phyloP scores from a whole-genome alignment of 2,797 vertebrate species.

The Diplodus puntazzo region DNA sequence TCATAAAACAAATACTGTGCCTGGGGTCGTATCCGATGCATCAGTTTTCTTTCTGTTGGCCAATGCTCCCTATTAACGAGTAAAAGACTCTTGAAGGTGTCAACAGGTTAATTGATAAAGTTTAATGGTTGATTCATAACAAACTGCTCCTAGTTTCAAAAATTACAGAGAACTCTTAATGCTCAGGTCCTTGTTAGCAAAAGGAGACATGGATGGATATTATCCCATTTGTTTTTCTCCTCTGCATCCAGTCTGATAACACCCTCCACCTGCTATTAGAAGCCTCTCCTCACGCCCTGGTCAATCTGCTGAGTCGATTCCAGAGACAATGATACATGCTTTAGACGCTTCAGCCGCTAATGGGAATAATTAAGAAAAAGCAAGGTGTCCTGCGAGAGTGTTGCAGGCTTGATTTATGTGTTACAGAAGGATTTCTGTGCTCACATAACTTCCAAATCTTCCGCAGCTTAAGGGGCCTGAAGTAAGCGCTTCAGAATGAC shows the following conservation, averaged over 20 bases:
- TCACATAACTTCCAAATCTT: constrained; percentile 52
- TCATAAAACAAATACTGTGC: constrained; percentile 42
- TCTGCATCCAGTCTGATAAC: constrained; percentile 27
- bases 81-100: constrained; percentile 18
- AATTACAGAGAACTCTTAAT: constrained; percentile 21
- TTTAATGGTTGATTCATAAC: constrained; percentile 38
- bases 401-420: constrained; percentile 74
- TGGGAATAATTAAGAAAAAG: constrained; percentile 83
- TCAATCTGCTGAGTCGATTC: constrained; percentile 74
- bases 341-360: constrained; percentile 58
- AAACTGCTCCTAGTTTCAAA: constrained; percentile 39
- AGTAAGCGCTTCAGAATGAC: constrained; percentile 58
- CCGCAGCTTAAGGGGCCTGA: constrained; percentile 28
- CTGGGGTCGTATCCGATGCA: constrained; percentile 13
- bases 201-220: constrained; percentile 31
- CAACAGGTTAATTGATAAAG: constrained; percentile 41
- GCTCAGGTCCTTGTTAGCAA: constrained; percentile 18
- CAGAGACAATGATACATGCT: constrained; percentile 81
- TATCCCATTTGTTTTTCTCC: constrained; percentile 32
- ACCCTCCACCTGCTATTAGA: constrained; percentile 45
- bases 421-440: constrained; percentile 41
- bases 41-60: constrained; percentile 38
- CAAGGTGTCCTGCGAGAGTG: constrained; percentile 55
- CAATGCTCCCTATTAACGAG: constrained; percentile 30
- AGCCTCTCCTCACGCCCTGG: constrained; percentile 61